These are phyloP conservation scores for Batillaria attramentaria DNA, from an alignment of 1,140 invertebrate genomes.

Conservation along the genomic window DNA sequence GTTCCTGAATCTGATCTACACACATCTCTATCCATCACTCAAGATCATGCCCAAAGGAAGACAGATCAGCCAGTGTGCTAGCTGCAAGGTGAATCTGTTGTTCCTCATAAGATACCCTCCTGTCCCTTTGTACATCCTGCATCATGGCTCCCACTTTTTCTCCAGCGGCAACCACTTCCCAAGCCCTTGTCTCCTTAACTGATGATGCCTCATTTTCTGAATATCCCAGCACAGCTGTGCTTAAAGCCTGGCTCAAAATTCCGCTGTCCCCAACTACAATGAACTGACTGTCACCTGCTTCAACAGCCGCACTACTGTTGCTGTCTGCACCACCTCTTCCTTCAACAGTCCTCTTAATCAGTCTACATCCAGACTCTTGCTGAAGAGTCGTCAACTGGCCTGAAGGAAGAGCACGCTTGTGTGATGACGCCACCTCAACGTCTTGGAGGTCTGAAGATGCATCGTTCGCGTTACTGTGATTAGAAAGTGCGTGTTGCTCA, in stretches of 20 bases:
- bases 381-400: neutral
- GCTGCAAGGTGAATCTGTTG: slow-evolving; percentile 33
- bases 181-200: neutral
- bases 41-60: slow-evolving; percentile 5
- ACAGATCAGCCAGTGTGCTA: slow-evolving; percentile 33
- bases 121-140: neutral
- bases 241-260: neutral
- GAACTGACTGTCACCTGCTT: no score
- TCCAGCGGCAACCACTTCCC: neutral
- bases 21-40: no score
- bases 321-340: neutral
- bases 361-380: neutral
- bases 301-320: neutral
- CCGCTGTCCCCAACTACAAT: neutral
- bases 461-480: neutral
- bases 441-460: no score
- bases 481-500: neutral
- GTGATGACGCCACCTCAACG: neutral
- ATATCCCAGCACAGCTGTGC: neutral
- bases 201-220: no score
- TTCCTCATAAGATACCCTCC: slow-evolving; percentile 36
- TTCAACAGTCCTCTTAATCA: neutral
- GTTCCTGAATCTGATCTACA: no score
- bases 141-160: neutral
- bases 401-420: neutral